Conservation (phyloP, 2,888 invertebrate species). For the Spicauda simplicius region DNA sequence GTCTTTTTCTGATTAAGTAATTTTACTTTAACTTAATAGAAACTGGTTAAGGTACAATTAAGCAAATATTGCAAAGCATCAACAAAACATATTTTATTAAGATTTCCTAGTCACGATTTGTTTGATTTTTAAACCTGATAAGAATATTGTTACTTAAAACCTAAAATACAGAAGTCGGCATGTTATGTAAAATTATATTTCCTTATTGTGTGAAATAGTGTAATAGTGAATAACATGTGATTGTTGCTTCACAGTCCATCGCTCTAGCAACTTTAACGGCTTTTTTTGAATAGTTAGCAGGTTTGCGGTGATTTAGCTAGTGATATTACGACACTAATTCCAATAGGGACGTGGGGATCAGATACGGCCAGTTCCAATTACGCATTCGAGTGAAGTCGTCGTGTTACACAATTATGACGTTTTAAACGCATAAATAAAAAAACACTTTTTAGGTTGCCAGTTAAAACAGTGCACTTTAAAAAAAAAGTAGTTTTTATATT, state of each 20-base stretch:
- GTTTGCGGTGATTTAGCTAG: conserved; percentile 55
- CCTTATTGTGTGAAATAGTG: conserved; percentile 20
- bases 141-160: no score
- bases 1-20: no score
- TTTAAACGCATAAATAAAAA: neutral
- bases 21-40: no score
- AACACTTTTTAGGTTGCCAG: neutral
- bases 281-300: conserved; percentile 20
- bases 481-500: neutral
- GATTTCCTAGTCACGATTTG: no score
- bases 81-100: no score
- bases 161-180: no score
- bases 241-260: conserved; percentile 31
- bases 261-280: conserved; percentile 26
- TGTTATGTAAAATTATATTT: conserved; percentile 16
- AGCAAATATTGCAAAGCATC: no score
- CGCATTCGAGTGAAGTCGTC: conserved; percentile 65
- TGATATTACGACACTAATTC: conserved; percentile 66
- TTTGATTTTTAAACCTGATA: no score
- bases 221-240: conserved; percentile 16
- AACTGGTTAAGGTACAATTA: no score
- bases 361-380: conserved; percentile 69
- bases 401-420: conserved; percentile 46
- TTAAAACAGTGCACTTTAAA: neutral
- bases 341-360: conserved; percentile 49